phyloP scores from a whole-genome alignment of 2,797 vertebrate genomes.

The Sebastes baramenuke region DNA sequence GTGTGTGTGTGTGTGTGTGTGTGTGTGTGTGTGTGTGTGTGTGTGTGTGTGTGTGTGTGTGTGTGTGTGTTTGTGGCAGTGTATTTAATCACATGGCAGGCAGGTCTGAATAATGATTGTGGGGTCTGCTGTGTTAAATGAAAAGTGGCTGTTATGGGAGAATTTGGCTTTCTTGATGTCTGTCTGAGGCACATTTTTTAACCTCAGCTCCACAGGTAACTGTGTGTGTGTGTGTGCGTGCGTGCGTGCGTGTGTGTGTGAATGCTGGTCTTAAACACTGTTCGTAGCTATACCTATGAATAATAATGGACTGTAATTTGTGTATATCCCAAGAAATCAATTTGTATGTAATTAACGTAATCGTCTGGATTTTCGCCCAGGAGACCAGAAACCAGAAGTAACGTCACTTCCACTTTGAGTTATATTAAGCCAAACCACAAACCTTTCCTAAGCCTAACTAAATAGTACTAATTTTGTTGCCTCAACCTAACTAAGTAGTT shows the following conservation, averaged over 20 bases:
- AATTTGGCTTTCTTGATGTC: conserved; percentile 23
- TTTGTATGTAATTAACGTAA: no score
- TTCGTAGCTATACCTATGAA: no score
- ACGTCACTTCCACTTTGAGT: no score
- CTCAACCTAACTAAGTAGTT: no score
- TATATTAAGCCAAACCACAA: no score
- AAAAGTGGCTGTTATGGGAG: conserved; percentile 46
- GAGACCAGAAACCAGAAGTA: no score
- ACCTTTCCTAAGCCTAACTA: no score
- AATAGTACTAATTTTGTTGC: no score
- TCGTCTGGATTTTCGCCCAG: no score
- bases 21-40: not conserved
- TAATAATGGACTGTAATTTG: no score
- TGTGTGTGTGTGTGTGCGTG: not conserved
- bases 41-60: conserved; percentile 55
- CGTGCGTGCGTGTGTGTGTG: not conserved
- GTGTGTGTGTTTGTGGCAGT: not conserved
- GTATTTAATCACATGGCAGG: conserved; percentile 62
- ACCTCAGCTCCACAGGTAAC: conserved; percentile 1
- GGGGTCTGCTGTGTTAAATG: conserved; percentile 67
- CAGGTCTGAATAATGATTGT: conserved; percentile 68
- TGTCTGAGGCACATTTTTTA: conserved; percentile 34
- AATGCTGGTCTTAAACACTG: no score
- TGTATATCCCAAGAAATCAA: no score
- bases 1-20: conserved; percentile 36